These are phyloP conservation scores for Drosophila murphyi DNA, from an alignment of 1,140 invertebrate genomes.

Conservation along the genomic window DNA sequence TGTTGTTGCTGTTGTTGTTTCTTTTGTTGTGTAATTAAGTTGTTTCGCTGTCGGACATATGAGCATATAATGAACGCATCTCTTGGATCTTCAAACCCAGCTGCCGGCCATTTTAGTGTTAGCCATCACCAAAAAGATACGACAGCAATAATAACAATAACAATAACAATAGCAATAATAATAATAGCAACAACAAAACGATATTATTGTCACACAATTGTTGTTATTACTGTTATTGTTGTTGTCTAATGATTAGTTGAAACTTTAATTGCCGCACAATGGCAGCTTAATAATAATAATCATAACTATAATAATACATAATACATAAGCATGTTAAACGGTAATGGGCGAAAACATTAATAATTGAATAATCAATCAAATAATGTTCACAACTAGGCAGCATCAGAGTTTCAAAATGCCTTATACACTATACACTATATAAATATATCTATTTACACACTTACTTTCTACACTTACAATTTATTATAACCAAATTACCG, in stretches of 20 bases:
- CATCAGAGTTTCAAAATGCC: not conserved
- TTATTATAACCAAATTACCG: too few species aligned
- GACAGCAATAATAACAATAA: conserved; percentile 25
- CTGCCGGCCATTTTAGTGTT: conserved; percentile 39
- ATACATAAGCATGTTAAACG: conserved; percentile 26
- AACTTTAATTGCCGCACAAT: conserved; percentile 76
- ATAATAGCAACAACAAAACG: conserved; percentile 31
- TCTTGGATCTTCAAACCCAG: conserved; percentile 39
- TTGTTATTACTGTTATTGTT: conserved; percentile 48
- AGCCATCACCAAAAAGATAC: conserved; percentile 13
- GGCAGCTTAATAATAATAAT: conserved; percentile 58
- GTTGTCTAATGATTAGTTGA: conserved; percentile 69
- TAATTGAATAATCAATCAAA: conserved; percentile 47
- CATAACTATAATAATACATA: conserved; percentile 47
- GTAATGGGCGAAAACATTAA: conserved; percentile 35
- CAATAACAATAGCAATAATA: conserved; percentile 6
- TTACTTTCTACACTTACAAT: too few species aligned
- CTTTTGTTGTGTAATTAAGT: conserved; percentile 77
- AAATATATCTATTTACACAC: too few species aligned
- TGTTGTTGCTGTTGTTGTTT: conserved; percentile 21
- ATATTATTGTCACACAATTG: conserved; percentile 79
- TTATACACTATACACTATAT: not conserved
- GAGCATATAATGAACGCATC: conserved; percentile 66
- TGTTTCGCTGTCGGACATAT: conserved; percentile 67
- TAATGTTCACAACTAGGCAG: not conserved